Percentiles rank a stretch among this genome's conserved stretches.
Evolutionary conservation across 2,797 vertebrate genomes (phyloP).

Genomic region (Sebastes melanostomus): DNA sequence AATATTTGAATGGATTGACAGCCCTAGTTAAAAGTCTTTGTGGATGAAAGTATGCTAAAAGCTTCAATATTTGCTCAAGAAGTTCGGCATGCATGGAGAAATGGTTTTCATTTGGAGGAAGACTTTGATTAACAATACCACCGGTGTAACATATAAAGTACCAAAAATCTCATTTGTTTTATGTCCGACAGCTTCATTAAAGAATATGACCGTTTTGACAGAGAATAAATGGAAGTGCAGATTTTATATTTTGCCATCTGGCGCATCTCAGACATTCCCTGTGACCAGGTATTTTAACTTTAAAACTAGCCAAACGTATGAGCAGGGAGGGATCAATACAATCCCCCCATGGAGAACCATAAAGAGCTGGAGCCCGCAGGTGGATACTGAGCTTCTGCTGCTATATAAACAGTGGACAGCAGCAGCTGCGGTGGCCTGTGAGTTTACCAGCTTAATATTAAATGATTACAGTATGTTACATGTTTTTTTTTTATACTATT

Average conservation of each 20-base stretch:
- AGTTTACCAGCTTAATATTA: not conserved
- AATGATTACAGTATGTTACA: not conserved
- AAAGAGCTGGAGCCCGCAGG: not conserved
- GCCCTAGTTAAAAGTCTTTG: too few species aligned
- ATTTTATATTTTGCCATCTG: slow-evolving; percentile 9
- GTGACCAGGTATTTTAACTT: not conserved
- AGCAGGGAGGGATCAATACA: not conserved
- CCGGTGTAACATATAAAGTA: not conserved
- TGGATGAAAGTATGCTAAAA: too few species aligned
- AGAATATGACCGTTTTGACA: not conserved
- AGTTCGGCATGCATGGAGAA: not conserved
- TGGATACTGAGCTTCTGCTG: not conserved
- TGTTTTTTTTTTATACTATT: not conserved
- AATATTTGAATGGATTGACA: too few species aligned
- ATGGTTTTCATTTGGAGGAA: slow-evolving; percentile 5
- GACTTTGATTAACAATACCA: not conserved
- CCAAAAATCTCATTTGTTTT: not conserved
- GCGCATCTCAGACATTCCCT: not conserved
- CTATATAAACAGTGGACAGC: not conserved
- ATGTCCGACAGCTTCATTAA: not conserved
- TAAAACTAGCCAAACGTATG: not conserved
- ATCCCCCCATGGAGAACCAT: not conserved
- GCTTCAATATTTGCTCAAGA: not conserved
- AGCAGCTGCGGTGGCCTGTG: not conserved
- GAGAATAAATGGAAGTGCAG: not conserved